Conservation (phyloP, 2,113 vertebrate species). For the human region GRCh38 chr19:28467501-28468000, state of each 20-base stretch:
- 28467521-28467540: background rate
- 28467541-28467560: background rate
- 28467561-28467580: conserved; percentile 26
- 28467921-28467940: background rate
- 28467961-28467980: background rate
- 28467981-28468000: background rate
- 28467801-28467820: too few relatives aligned
- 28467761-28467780: accelerated
- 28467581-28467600: background rate
- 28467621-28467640: accelerated
- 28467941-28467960: background rate
- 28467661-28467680: background rate
- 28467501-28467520: background rate
- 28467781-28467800: too few relatives aligned
- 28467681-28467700: background rate
- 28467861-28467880: background rate
- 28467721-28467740: too few relatives aligned
- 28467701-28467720: background rate
- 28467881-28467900: background rate
- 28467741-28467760: too few relatives aligned
- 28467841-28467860: too few relatives aligned
- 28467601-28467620: background rate
- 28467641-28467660: background rate
- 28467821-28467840: too few relatives aligned
- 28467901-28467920: background rate